phyloP scores from a whole-genome alignment of 2,113 vertebrate species.

The Sturnira hondurensis region DNA sequence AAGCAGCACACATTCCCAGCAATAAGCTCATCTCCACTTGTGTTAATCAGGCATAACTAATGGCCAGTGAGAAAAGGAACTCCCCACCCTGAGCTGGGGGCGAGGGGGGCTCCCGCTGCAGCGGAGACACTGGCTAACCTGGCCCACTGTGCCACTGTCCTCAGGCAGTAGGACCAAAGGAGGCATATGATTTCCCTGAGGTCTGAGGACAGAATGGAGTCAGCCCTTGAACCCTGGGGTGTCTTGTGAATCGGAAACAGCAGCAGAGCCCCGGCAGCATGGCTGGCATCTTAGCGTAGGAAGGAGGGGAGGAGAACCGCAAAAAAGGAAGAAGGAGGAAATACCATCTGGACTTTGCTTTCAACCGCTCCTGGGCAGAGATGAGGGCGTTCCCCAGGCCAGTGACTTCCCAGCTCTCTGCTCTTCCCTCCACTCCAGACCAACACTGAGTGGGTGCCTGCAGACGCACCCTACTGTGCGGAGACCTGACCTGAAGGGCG shows the following conservation, averaged over 20 bases:
- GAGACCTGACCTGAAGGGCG: accelerated
- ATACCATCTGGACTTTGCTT: background rate
- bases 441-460: accelerated
- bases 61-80: background rate
- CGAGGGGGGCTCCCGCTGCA: too few relatives aligned
- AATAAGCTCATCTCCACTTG: too few relatives aligned
- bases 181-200: background rate
- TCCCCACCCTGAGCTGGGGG: background rate
- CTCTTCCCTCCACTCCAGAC: accelerated
- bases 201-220: background rate
- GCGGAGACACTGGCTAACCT: accelerated
- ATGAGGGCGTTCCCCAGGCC: background rate
- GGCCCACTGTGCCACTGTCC: accelerated
- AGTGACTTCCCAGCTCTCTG: accelerated
- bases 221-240: background rate
- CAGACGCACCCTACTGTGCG: accelerated
- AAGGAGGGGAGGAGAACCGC: too few relatives aligned
- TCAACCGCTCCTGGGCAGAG: background rate
- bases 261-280: accelerated
- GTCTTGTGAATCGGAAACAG: background rate
- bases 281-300: accelerated
- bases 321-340: background rate
- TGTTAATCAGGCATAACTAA: accelerated
- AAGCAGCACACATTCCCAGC: accelerated
- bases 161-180: accelerated